Percentiles rank a stretch among this genome's conserved stretches.
phyloP scores from a whole-genome alignment of 92 coral and sea anemone species.

The Epizoanthus illoricatus region DNA sequence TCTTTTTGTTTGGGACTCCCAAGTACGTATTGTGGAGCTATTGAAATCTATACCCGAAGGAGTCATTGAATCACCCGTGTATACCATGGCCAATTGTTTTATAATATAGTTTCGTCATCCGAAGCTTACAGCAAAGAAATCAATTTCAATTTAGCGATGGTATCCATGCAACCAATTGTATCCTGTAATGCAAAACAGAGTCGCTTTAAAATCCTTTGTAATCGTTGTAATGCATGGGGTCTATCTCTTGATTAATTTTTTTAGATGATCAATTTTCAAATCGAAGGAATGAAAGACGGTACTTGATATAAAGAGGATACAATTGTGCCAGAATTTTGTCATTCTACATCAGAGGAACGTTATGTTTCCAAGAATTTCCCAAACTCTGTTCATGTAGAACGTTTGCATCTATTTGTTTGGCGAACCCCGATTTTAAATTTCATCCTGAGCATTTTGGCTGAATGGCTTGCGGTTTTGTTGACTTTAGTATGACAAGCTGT shows the following conservation, averaged over 20 bases:
- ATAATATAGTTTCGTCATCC: neutral
- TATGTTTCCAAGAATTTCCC: no score
- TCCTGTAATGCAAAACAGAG: slow-evolving; percentile 1
- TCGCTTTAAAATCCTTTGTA: neutral
- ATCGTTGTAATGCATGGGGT: neutral
- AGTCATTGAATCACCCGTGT: neutral
- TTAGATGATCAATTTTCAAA: neutral
- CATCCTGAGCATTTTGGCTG: no score
- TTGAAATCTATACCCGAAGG: slow-evolving; percentile 35
- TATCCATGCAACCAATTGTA: neutral
- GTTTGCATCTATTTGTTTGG: no score
- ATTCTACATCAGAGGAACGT: no score
- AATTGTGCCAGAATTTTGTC: no score
- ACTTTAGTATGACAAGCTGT: no score
- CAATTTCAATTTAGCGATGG: neutral
- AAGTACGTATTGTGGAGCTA: neutral
- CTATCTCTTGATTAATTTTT: neutral
- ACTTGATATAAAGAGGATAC: no score
- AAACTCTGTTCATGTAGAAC: no score
- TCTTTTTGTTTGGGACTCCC: slow-evolving; percentile 12
- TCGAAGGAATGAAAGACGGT: no score
- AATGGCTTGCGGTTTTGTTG: no score
- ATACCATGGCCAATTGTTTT: neutral
- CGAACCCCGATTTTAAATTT: no score
- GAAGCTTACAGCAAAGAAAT: slow-evolving; percentile 2